These are phyloP conservation scores for Acyrthosiphon pisum DNA, from an alignment of 1,140 invertebrate genomes.

Conservation along the genomic window DNA sequence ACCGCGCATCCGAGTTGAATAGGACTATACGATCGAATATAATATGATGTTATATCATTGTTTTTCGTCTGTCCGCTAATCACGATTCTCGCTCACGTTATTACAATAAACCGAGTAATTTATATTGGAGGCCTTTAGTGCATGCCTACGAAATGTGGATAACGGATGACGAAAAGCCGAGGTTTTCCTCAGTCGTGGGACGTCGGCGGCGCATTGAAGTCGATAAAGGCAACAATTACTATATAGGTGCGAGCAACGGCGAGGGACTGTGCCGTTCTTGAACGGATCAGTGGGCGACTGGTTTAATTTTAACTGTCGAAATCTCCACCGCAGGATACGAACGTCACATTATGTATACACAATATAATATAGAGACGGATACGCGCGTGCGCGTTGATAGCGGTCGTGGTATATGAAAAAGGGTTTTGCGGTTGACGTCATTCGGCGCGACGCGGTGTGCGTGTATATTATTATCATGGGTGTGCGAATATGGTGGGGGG, in stretches of 20 bases:
- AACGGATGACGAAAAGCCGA: not conserved
- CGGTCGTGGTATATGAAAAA: not conserved
- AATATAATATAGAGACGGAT: not conserved
- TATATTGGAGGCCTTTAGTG: too few species aligned
- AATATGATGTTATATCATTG: too few species aligned
- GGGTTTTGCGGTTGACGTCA: slow-evolving; percentile 49
- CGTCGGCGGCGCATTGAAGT: not conserved
- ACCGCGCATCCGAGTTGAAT: not conserved
- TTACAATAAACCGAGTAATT: too few species aligned
- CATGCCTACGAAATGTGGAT: too few species aligned
- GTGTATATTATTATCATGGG: not conserved
- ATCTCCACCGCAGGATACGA: not conserved
- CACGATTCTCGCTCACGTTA: too few species aligned
- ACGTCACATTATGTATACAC: not conserved
- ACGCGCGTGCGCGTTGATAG: not conserved
- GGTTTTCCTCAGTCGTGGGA: not conserved
- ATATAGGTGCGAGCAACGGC: not conserved
- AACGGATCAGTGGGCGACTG: not conserved
- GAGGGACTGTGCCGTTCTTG: not conserved
- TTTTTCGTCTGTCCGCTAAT: too few species aligned
- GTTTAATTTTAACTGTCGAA: slow-evolving; percentile 44
- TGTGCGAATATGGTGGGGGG: not conserved
- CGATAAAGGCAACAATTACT: not conserved
- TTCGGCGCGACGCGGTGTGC: not conserved
- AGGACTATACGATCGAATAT: too few species aligned